Percentiles rank a stretch among this genome's conserved stretches.
Conservation (phyloP, 2,113 vertebrate genomes). For the Suncus etruscus region DNA sequence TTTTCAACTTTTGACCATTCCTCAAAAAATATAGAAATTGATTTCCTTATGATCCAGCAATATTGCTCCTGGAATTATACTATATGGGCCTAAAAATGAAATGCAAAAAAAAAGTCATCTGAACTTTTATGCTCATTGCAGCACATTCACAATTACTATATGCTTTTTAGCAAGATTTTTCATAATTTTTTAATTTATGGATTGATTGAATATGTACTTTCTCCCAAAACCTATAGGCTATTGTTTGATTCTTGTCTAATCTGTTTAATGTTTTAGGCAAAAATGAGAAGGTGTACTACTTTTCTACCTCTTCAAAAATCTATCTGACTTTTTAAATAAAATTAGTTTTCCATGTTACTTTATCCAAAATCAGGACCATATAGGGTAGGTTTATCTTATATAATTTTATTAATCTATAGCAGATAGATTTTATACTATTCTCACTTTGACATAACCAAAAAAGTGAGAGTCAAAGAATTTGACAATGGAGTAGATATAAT, state of each 20-base stretch:
- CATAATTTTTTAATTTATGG: too few species aligned
- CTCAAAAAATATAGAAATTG: too few species aligned
- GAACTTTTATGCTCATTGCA: too few species aligned
- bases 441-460: background rate
- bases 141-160: too few species aligned
- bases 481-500: background rate
- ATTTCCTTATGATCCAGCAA: too few species aligned
- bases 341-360: background rate
- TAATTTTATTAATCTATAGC: background rate
- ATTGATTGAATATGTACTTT: background rate
- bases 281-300: background rate
- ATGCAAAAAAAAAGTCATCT: too few species aligned
- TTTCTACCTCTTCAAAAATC: constrained; percentile 12
- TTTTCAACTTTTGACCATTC: too few species aligned
- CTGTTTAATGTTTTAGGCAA: background rate
- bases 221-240: background rate
- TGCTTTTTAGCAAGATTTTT: too few species aligned
- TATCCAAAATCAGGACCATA: background rate
- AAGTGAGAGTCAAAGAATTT: background rate
- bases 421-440: background rate
- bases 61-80: too few species aligned
- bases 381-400: background rate
- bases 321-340: background rate
- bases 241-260: background rate
- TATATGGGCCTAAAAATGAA: too few species aligned